These are phyloP conservation scores for Indicator indicator DNA, from an alignment of 2,113 vertebrate genomes.

Conservation along the genomic window DNA sequence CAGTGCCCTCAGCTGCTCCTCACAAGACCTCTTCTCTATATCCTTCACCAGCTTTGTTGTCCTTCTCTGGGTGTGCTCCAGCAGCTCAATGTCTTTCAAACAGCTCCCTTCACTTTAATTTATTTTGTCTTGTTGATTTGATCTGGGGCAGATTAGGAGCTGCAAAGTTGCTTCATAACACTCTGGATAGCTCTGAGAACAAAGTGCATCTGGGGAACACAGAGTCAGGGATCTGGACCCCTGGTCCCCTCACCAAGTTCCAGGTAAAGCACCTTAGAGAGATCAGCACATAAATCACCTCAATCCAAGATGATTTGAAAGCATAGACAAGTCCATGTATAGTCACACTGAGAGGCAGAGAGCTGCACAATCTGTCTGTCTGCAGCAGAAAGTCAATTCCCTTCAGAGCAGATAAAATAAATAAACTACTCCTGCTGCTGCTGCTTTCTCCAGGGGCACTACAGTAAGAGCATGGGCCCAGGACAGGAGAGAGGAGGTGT, in stretches of 20 bases:
- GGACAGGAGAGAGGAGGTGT: background rate
- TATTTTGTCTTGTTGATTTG: background rate
- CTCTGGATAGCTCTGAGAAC: background rate
- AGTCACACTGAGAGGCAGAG: background rate
- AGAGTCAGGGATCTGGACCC: background rate
- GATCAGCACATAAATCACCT: background rate
- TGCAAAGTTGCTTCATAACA: background rate
- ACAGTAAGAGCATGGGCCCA: background rate
- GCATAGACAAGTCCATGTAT: slow-evolving; percentile 17
- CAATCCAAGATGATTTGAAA: background rate
- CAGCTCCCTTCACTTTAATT: background rate
- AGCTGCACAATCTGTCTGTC: background rate
- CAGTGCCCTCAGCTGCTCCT: too few species aligned
- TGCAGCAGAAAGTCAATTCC: slow-evolving; percentile 47
- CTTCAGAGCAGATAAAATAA: background rate
- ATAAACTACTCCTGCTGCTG: background rate
- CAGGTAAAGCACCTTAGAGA: background rate
- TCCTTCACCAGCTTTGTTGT: too few species aligned
- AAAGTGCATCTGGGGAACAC: background rate
- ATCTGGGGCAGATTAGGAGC: background rate
- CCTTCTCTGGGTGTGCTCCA: too few species aligned
- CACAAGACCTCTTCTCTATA: too few species aligned
- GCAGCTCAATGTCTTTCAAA: background rate
- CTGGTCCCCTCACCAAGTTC: background rate
- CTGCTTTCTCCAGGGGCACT: background rate